Percentiles rank a stretch among this genome's conserved stretches.
These are phyloP conservation scores for Catocala nupta DNA, from an alignment of 2,888 invertebrate species.

Conservation along the genomic window DNA sequence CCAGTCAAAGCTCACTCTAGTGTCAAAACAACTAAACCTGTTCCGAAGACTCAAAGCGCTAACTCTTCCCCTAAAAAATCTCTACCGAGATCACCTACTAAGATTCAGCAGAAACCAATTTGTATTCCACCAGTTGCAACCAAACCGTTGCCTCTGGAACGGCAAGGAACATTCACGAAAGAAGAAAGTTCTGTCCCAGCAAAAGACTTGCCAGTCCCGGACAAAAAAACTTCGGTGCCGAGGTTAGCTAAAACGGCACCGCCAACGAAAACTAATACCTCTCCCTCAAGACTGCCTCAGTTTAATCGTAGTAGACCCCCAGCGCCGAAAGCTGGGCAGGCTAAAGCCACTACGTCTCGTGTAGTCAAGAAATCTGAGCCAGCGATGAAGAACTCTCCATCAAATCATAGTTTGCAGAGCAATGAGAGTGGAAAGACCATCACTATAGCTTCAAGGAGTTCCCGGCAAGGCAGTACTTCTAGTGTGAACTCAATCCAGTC, in stretches of 20 bases:
- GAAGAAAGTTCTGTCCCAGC: conserved; percentile 89
- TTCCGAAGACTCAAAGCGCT: conserved; percentile 64
- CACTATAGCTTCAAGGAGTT: conserved; percentile 71
- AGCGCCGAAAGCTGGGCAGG: conserved; percentile 60
- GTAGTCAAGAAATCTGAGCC: conserved; percentile 63
- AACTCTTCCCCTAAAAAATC: conserved; percentile 77
- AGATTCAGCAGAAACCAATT: conserved; percentile 63
- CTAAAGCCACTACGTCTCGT: conserved; percentile 59
- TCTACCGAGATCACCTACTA: conserved; percentile 68
- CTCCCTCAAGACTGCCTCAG: conserved; percentile 80
- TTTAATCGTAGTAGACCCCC: conserved; percentile 66
- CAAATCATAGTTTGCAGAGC: conserved; percentile 87
- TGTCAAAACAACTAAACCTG: conserved; percentile 68
- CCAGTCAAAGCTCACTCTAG: conserved; percentile 65
- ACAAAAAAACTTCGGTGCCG: conserved; percentile 61
- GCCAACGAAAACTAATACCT: conserved; percentile 74
- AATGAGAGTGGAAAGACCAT: conserved; percentile 82
- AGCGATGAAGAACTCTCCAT: conserved; percentile 82
- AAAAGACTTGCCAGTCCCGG: conserved; percentile 72
- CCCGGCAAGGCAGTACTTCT: conserved; percentile 81
- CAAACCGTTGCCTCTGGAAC: conserved; percentile 88
- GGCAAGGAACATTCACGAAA: conserved; percentile 97
- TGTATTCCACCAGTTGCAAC: conserved; percentile 62
- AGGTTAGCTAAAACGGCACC: conserved; percentile 63
- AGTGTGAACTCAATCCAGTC: conserved; percentile 89